Percentiles rank a stretch among this genome's conserved stretches.
phyloP scores from a whole-genome alignment of 2,888 invertebrate genomes.

The Drosophila robusta region DNA sequence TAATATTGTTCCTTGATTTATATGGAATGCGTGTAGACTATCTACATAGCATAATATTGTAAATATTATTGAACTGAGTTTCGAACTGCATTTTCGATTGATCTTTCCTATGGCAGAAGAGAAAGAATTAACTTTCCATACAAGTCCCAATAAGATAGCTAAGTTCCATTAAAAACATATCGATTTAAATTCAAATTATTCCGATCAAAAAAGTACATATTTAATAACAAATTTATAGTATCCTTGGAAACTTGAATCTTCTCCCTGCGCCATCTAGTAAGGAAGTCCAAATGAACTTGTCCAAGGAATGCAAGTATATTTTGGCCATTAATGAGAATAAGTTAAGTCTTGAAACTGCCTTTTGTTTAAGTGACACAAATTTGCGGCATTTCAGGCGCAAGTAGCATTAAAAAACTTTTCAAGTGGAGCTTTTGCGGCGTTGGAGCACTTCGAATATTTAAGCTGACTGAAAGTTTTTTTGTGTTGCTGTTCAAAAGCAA shows the following conservation, averaged over 20 bases:
- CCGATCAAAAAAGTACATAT: no score
- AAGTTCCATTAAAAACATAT: no score
- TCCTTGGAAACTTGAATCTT: not conserved
- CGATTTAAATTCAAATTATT: no score
- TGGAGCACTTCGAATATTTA: slow-evolving; percentile 13
- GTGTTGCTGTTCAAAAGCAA: not conserved
- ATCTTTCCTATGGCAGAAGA: no score
- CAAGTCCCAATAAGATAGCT: no score
- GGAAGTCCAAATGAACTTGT: not conserved
- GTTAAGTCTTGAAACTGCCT: not conserved
- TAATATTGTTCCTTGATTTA: no score
- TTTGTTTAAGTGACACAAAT: slow-evolving; percentile 10
- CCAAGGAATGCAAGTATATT: not conserved
- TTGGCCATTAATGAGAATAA: slow-evolving; percentile 1
- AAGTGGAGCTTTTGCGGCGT: not conserved
- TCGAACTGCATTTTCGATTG: no score
- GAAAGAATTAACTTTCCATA: no score
- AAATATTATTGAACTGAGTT: no score
- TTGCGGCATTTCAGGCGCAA: not conserved
- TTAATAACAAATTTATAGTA: not conserved
- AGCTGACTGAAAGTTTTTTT: slow-evolving; percentile 13
- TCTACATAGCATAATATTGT: no score
- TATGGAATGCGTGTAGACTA: no score
- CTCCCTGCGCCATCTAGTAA: not conserved
- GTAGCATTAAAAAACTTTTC: slow-evolving; percentile 2